Base-by-base conservation (phyloP, 1,140 invertebrate species). In the Calliopsis andreniformis region DNA sequence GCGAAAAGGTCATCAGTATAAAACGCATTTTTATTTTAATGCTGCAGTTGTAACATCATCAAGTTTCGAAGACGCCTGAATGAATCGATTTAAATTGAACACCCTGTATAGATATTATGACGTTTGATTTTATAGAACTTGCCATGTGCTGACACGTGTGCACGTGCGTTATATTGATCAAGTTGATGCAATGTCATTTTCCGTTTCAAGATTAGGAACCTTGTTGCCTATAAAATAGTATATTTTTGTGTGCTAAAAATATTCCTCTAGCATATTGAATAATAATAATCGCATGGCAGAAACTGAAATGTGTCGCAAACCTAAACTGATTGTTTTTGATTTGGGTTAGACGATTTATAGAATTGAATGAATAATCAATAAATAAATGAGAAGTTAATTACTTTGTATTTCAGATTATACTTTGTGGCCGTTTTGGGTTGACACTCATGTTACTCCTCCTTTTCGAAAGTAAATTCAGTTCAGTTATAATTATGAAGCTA, bases 361-460 rank as follows among this genome's bases (percentile, higher is more conserved):
- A 39, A 23, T 45, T 14, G 39, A 18, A 45, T 10, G 61, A 47
- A 56, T 53, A 20, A 39, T 23, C 42, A 39, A 53, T 61, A 16
- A 20, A 18, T 45, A 32, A 51, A n/a, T 43, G 7, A 2, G 56
- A 45, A 39, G 8, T 4, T 20, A 28, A 32, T 35, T 0, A 23
- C 28, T 55, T 47, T 30, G 39, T 77, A 80, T 93, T 93, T 79
- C 87, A 96, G 95, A 96, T 94, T 96, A 95, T 83, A 96, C 95
- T 4, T 87, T 96, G 47, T 96, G 95, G 95, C 95, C 95, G 51
- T 96, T 96, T 90, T 96, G 94, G 94, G 94, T 96, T 53, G 95
- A 96, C 80, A 95, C 94, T 32, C 94, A 96, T 91, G 93, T 95
- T 18, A 92, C 91, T 79, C 94, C 94, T 56, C 95, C 95, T 51